These are phyloP conservation scores for Conopomorpha cramerella DNA, from an alignment of 1,140 invertebrate genomes.

Conservation along the genomic window DNA sequence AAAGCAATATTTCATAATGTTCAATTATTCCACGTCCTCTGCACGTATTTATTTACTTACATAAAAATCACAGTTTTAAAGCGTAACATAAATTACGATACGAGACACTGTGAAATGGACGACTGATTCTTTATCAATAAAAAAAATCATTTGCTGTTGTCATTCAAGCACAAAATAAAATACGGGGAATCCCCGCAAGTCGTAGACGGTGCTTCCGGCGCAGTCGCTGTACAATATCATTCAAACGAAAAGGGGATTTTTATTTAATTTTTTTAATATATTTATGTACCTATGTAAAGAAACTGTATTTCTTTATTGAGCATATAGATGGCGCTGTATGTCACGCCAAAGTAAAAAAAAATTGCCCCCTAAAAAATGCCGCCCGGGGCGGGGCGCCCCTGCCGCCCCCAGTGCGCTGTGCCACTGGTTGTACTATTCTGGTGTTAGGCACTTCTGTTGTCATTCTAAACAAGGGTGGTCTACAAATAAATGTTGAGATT, in stretches of 20 bases:
- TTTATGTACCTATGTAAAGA: neutral
- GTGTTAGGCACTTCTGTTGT: too few species aligned
- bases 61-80: slow-evolving; percentile 1
- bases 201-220: neutral
- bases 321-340: too few species aligned
- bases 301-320: too few species aligned
- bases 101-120: too few species aligned
- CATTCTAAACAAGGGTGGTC: too few species aligned
- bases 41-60: neutral
- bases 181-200: neutral
- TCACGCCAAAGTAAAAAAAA: too few species aligned
- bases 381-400: neutral
- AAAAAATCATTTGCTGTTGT: neutral
- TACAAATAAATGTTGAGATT: too few species aligned
- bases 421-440: too few species aligned
- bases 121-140: neutral
- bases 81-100: neutral
- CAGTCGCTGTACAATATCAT: neutral
- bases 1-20: too few species aligned
- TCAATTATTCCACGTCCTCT: neutral
- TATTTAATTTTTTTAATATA: neutral
- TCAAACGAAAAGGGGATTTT: neutral
- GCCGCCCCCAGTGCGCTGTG: neutral
- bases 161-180: slow-evolving; percentile 2
- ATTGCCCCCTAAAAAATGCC: neutral